Evolutionary conservation across 2,797 vertebrate species (phyloP).

Genomic region (Dallia pectoralis): DNA sequence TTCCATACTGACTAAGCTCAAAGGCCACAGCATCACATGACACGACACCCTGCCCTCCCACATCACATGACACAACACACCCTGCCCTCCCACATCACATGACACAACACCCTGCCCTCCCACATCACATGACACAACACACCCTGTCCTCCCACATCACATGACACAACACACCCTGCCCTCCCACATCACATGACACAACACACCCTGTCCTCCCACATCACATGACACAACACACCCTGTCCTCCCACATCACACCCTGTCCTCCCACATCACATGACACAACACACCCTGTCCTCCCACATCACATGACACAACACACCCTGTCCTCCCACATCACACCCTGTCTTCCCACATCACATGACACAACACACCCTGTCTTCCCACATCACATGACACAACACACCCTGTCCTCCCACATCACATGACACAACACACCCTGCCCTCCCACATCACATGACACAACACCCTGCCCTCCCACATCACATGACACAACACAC

Average conservation of each 20-base stretch:
- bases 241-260: constrained; percentile 7
- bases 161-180: not conserved
- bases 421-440: not conserved
- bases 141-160: not conserved
- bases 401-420: not conserved
- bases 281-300: not conserved
- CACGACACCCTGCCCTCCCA: too few species aligned
- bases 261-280: too few species aligned
- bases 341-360: too few species aligned
- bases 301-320: constrained; percentile 2
- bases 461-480: too few species aligned
- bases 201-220: not conserved
- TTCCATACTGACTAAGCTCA: not conserved
- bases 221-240: not conserved
- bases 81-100: constrained; percentile 1
- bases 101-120: too few species aligned
- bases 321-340: not conserved
- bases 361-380: not conserved
- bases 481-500: not conserved
- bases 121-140: not conserved
- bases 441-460: constrained; percentile 6
- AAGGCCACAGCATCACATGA: not conserved
- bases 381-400: constrained; percentile 2
- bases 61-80: not conserved
- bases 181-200: constrained; percentile 1